Evolutionary conservation across 2,888 invertebrate species (phyloP), one percentile per base, ranked within the genome.

Genomic region (Cylloceria caligata): DNA sequence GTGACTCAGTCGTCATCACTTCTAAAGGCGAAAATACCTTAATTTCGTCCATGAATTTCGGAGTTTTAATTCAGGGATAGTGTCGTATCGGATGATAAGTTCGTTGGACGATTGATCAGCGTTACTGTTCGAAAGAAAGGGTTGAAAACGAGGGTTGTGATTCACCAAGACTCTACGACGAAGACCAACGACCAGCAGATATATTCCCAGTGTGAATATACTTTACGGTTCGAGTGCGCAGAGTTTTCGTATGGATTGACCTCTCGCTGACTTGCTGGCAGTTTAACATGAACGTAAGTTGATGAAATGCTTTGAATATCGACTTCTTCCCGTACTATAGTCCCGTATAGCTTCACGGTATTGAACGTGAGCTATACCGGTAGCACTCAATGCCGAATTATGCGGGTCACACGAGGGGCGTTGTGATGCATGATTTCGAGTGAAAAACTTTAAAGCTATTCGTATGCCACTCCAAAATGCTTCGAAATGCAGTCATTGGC

Each of bases 1-100:
- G 87, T 89, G 90, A 90, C 87, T 90, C 90, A 87, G 89, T 87
- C 88, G 89, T 86, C 88, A 85, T 85, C 87, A 86, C 87, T 86
- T 84, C 84, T 75, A 80, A 88, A 86, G 81, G 83, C 74, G 72
- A 21, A 68, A 83, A 79, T 67, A 69, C 24, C 47, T 57, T 74
- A 13, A 0, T 24, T 49, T 62, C 55, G 34, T 62, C 21, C 21
- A 19, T 11, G 3, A 9, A 42, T 45, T 45, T 19, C 9, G 13
- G 30, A 30, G 5, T 27, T 27, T n/a, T 2, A 57, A 39, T 69
- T 39, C 39, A 36, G 7, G 0, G 7, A 39, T 16, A 24, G 39
- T 39, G 52, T n/a, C 9, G 11, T 34, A 47, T 49, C 13, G 30
- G 5, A 36, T 9, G 9, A 49, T 19, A 27, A 34, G 27, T 34